Conservation (phyloP, 2,888 invertebrate genomes). For the Phania funesta region DNA sequence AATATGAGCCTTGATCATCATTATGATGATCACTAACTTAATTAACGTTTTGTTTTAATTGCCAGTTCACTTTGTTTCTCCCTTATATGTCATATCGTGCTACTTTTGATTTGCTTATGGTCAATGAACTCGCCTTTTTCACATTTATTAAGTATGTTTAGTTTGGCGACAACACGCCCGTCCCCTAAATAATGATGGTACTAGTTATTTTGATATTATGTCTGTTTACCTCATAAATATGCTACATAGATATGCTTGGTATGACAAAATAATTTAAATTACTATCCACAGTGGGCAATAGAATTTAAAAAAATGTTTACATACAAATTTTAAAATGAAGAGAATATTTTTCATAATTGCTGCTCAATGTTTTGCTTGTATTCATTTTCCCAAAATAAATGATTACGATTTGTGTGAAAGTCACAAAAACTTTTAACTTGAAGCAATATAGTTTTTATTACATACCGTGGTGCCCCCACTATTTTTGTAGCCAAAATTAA, state of each 20-base stretch:
- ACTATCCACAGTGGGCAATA: background rate
- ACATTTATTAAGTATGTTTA: background rate
- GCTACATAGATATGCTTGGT: background rate
- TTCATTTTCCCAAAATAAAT: no score
- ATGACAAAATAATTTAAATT: background rate
- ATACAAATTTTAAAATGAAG: no score
- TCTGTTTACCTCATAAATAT: background rate
- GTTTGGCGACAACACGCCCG: background rate
- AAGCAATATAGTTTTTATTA: no score
- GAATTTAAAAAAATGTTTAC: background rate
- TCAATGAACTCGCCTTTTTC: conserved; percentile 36
- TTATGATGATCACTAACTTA: conserved; percentile 10
- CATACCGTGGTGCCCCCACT: no score
- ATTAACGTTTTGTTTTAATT: conserved; percentile 21
- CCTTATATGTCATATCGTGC: conserved; percentile 24
- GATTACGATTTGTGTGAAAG: no score
- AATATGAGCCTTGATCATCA: conserved; percentile 1
- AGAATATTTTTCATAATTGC: no score
- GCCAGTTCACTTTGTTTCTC: conserved; percentile 10
- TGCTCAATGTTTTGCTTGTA: no score
- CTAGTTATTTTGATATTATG: conserved; percentile 3
- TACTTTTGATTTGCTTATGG: conserved; percentile 31
- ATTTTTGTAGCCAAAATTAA: no score
- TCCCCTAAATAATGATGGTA: conserved; percentile 11
- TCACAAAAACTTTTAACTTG: no score